A percentile compares a stretch with the other conserved stretches of the same genome.
These are phyloP conservation scores for Capitulum mitella DNA, from an alignment of 2,888 invertebrate genomes.

Conservation along the genomic window DNA sequence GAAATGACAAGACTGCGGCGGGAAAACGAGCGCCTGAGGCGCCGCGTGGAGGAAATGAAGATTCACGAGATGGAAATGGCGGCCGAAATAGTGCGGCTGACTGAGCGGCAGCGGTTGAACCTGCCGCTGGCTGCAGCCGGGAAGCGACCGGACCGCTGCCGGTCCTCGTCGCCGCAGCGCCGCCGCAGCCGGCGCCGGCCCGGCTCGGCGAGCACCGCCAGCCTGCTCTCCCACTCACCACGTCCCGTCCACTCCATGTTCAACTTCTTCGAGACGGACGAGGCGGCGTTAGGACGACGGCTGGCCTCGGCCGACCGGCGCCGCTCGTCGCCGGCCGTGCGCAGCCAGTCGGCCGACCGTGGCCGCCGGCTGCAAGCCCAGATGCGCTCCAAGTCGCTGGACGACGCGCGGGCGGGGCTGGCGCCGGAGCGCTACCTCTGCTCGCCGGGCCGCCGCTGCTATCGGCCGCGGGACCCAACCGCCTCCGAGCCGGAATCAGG, in stretches of 20 bases:
- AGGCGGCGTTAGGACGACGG: background rate
- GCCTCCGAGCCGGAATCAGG: too few species aligned
- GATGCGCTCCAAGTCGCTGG: conserved; percentile 18
- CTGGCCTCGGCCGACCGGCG: background rate
- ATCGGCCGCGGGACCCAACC: background rate
- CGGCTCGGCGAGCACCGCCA: background rate
- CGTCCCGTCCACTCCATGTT: background rate
- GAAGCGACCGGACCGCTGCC: background rate
- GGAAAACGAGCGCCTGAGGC: conserved; percentile 2
- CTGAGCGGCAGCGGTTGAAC: conserved; percentile 2
- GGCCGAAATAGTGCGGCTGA: background rate
- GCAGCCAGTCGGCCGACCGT: background rate
- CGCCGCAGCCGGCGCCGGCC: background rate
- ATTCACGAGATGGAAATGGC: background rate
- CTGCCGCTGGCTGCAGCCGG: background rate
- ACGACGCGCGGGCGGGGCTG: background rate
- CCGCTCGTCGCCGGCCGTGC: conserved; percentile 14
- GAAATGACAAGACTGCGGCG: background rate
- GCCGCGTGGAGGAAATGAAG: conserved; percentile 11
- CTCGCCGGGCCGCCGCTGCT: conserved; percentile 1
- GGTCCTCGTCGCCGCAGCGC: background rate
- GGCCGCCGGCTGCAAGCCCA: background rate
- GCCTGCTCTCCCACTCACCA: background rate
- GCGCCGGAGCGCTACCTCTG: background rate
- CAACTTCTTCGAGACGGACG: conserved; percentile 6